These are phyloP conservation scores for Calyptommatus sinebrachiatus DNA, from an alignment of 2,113 vertebrate genomes.

Conservation along the genomic window DNA sequence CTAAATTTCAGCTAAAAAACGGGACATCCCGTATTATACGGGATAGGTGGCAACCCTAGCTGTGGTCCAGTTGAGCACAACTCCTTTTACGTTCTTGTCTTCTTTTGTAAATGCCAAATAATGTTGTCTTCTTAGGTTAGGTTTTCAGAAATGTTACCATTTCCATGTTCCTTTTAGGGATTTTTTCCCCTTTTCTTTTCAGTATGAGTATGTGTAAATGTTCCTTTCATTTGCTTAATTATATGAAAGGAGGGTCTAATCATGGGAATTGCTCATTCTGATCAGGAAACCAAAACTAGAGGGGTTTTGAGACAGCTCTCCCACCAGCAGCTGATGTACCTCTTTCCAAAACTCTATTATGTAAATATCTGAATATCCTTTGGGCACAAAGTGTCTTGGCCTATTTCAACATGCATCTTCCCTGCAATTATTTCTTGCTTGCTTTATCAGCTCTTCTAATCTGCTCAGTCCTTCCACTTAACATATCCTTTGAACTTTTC, in stretches of 20 bases:
- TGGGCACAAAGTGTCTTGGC: conserved; percentile 44
- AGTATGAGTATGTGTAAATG: no score
- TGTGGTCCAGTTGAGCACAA: no score
- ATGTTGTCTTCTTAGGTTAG: no score
- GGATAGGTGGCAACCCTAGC: no score
- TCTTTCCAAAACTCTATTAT: conserved; percentile 44
- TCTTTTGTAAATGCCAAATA: no score
- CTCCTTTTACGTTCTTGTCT: no score
- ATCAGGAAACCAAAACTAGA: background rate
- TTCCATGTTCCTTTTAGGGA: no score
- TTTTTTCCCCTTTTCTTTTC: no score
- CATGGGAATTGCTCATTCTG: background rate
- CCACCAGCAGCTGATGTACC: conserved; percentile 2
- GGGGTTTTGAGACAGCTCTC: background rate
- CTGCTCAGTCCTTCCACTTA: conserved; percentile 49
- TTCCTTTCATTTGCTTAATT: background rate
- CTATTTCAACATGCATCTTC: conserved; percentile 53
- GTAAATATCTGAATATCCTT: conserved; percentile 56
- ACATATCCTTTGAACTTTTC: conserved; percentile 62
- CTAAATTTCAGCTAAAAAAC: no score
- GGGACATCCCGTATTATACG: no score
- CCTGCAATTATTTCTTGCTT: conserved; percentile 59
- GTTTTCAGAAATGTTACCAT: no score
- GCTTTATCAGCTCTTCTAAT: conserved; percentile 46
- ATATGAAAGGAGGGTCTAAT: background rate